Conservation (phyloP, 2,888 invertebrate species). For the Drosophila anomalata region DNA sequence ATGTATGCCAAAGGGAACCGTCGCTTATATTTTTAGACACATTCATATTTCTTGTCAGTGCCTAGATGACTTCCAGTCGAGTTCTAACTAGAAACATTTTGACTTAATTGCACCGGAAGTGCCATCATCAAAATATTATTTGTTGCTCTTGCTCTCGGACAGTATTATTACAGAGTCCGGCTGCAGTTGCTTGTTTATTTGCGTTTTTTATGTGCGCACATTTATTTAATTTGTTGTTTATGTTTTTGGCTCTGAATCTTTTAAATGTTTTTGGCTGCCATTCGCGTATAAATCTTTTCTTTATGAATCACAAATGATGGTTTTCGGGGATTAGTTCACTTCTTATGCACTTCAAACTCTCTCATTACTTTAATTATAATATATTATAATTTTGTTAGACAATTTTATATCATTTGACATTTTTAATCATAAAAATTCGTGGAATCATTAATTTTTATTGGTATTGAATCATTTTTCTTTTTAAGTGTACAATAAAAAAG, state of each 20-base stretch:
- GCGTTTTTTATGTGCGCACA: constrained; percentile 42
- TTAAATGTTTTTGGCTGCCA: constrained; percentile 25
- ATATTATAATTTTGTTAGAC: not conserved
- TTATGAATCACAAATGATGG: constrained; percentile 26
- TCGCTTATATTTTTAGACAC: constrained; percentile 23
- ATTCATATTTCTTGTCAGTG: constrained; percentile 32
- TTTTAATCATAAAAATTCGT: not conserved
- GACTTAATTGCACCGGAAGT: constrained; percentile 73
- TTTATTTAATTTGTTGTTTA: constrained; percentile 56
- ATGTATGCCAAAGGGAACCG: constrained; percentile 40
- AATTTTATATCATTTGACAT: not conserved
- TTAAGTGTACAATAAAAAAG: not conserved
- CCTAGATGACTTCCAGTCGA: constrained; percentile 33
- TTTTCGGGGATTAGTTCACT: not conserved
- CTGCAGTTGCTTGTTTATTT: constrained; percentile 34
- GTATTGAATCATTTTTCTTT: not conserved
- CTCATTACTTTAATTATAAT: not conserved
- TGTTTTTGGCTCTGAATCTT: constrained; percentile 29
- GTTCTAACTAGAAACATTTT: constrained; percentile 49
- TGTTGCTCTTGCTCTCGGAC: constrained; percentile 28
- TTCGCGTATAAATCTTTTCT: constrained; percentile 31
- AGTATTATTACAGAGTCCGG: constrained; percentile 25
- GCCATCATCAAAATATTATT: constrained; percentile 59
- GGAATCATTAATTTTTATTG: not conserved
- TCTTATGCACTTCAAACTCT: constrained; percentile 9